Evolutionary conservation across 2,797 vertebrate species (phyloP), one percentile per base, ranked within the genome.

Genomic region (Chrysocyon brachyurus): DNA sequence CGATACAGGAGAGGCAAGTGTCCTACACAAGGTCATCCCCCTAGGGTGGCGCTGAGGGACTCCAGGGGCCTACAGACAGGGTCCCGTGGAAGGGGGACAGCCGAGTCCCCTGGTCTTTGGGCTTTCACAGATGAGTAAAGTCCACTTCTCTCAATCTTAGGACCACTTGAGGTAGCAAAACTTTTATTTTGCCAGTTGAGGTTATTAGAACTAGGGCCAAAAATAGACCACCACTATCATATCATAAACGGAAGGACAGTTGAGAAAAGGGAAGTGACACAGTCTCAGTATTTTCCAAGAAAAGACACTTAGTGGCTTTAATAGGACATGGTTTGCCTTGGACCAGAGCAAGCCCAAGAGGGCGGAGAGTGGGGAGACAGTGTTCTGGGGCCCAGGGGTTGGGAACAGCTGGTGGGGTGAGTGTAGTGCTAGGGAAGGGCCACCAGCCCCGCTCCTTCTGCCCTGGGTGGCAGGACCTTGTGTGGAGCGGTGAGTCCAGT

Each of bases 21-120:
- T 12, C 49, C 26, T 57, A 21, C 2, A 5, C 6, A 63, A 75
- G 66, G 24, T 24, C 28, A 2, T 36, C 17, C 54, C 9, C 1
- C 49, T 0, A 3, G 22, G 61, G 31, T 21, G 14, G 26, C 1
- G 1, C 33, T 2, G 0, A 16, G 12, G 3, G 24, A 26, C 15
- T 3, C 22, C 8, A 52, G 63, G n/a, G 28, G 2, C 28, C 36
- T 54, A 9, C 12, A 12, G 22, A 36, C n/a, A n/a, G 4, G 1
- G 28, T 75, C 72, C 40, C 3, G 52, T 31, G 24, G 9, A 9
- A 22, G 5, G 7, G 36, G 8, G 4, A 7, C 36, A 72, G 33
- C 75, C 1, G 2, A 12, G 54, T 0, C 7, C 36, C 17, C 24
- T 6, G 3, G 36, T 2, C 61, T 66, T 26, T 31, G n/a, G 75